Base-by-base conservation (phyloP, 2,888 invertebrate genomes). In the Notodonta ziczac region DNA sequence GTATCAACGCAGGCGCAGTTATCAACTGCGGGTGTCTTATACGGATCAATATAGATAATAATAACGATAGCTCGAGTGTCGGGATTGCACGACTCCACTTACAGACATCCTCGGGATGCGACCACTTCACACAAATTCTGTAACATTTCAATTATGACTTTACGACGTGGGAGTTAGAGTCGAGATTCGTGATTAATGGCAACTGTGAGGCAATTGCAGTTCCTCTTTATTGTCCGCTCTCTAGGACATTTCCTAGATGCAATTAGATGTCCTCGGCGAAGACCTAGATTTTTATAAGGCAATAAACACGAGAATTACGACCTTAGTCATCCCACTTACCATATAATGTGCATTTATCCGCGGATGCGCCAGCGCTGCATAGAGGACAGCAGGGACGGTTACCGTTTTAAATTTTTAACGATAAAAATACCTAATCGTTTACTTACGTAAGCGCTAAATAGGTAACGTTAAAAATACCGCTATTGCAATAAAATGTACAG, bases 31-130 rank as follows among this genome's bases (percentile, higher is more conserved):
- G n/a, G 14, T 12, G 50, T 24, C 24, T 24, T 24, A 24, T 24
- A 24, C 24, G 24, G 24, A 53, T 61, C 59, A 53, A 53, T 13
- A 51, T 9, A 61, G 60, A 72, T 69, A 67, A 52, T 32, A 52
- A 14, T 58, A 46, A 56, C 60, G 72, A 62, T 62, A 63, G 64
- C 60, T 64, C 62, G 67, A 74, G 73, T 69, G 60, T 46, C 58
- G 9, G 57, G 53, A 65, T 74, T 61, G 62, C 55, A 58, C 60
- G 57, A 55, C 62, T 59, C 69, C 67, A 67, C 72, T 66, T 72
- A 69, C 46, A 60, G 35, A 32, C 70, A 65, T 73, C 75, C 73
- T 65, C 67, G 62, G 73, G 75, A 73, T 70, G 70, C 61, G 51
- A 46, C 73, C 67, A 73, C 66, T 73, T 66, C 66, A 60, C 7